A percentile compares a stretch with the other conserved stretches of the same genome.
phyloP scores from a whole-genome alignment of 2,888 invertebrate species.

The Oscheius onirici region DNA sequence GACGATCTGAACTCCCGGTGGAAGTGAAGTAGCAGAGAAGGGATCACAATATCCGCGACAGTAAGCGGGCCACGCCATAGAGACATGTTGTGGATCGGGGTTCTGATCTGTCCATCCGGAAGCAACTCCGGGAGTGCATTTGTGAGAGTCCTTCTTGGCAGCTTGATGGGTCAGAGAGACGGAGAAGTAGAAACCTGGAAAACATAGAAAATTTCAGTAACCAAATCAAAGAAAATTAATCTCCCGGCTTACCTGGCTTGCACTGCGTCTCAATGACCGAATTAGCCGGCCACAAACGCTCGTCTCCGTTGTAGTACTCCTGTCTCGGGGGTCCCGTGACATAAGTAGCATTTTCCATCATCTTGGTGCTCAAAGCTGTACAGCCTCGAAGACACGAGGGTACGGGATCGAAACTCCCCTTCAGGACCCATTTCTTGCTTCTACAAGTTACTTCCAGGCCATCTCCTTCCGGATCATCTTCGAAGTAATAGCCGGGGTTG shows the following conservation, averaged over 20 bases:
- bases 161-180: slow-evolving; percentile 6
- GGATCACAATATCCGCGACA: slow-evolving; percentile 9
- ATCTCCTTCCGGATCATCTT: background rate
- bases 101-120: slow-evolving; percentile 16
- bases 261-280: slow-evolving; percentile 8
- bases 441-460: background rate
- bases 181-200: slow-evolving; percentile 7
- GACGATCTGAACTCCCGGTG: background rate
- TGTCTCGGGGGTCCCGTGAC: background rate
- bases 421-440: background rate
- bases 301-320: background rate
- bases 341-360: slow-evolving; percentile 16
- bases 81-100: background rate
- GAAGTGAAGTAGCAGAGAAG: background rate
- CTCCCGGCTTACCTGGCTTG: background rate
- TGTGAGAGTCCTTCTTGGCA: slow-evolving; percentile 7
- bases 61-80: slow-evolving; percentile 7
- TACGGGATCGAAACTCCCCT: background rate
- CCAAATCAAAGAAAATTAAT: background rate
- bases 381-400: slow-evolving; percentile 11
- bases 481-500: slow-evolving; percentile 13
- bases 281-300: background rate
- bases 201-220: background rate
- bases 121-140: background rate
- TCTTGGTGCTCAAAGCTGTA: background rate